Base-by-base conservation (phyloP, 2,797 vertebrate species). In the Oophaga sylvatica region DNA sequence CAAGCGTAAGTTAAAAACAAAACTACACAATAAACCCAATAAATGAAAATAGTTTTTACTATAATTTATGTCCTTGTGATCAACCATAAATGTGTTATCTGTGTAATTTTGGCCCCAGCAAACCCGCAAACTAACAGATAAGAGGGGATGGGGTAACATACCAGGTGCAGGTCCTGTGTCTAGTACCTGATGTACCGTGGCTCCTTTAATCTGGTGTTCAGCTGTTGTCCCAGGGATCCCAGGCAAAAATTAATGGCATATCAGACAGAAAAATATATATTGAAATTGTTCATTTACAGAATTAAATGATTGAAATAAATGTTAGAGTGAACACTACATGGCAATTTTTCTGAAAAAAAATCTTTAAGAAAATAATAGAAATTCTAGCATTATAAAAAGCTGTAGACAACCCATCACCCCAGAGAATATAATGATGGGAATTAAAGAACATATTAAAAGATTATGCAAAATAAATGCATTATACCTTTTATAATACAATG, bases 381-480 rank as follows among this genome's bases (percentile, higher is more conserved):
- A 77, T 65, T 60, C 60, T 22, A 63, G 59, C 10, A 65, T 65
- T 19, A 53, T 19, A 63, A 65, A 15, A 75, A 87, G 70, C 35
- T 19, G 35, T 75, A 56, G 68, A 76, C 80, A 76, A 76, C 70
- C 83, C 53, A 85, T 78, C 59, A 65, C n/a, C 73, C 59, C n/a
- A 63, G n/a, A 82, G 78, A 62, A 80, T 20, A 31, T 70, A 75
- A 31, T 81, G 85, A 81, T 59, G 48, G 60, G 68, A 78, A 67
- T 83, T 83, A 87, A 78, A 57, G 35, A 59, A 62, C 35, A 57
- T 70, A 83, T 88, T 80, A 88, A 88, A 88, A 85, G 83, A 85
- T 88, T 85, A 85, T 85, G 67, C 17, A 59, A 88, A 85, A 77
- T 87, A 53, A 88, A 81, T 81, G 82, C 59, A 88, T 88, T 88